Conservation (phyloP, 2,797 vertebrate genomes). For the Scomberomorus guttatus region DNA sequence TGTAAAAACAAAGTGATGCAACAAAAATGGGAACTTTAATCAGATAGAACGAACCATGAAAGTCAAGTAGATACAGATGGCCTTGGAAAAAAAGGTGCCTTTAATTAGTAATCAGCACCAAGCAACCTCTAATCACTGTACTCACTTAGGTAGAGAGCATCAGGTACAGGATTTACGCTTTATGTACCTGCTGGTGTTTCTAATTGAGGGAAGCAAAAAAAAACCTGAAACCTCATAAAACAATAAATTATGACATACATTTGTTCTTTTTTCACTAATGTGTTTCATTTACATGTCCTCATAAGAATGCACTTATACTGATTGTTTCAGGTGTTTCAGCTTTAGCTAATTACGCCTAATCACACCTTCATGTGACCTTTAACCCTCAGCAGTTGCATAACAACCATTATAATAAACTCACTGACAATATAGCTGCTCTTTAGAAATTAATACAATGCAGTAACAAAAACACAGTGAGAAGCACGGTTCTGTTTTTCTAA, state of each 20-base stretch:
- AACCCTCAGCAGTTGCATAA: background rate
- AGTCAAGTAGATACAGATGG: constrained; percentile 17
- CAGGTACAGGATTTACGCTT: background rate
- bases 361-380: constrained; percentile 25
- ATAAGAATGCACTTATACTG: background rate
- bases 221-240: background rate
- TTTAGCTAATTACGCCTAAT: constrained; percentile 32
- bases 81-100: constrained; percentile 14
- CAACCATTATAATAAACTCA: constrained; percentile 9
- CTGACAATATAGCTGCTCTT: background rate
- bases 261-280: background rate
- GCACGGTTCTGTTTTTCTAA: background rate
- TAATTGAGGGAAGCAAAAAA: background rate
- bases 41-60: background rate
- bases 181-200: background rate
- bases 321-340: constrained; percentile 31
- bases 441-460: background rate
- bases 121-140: constrained; percentile 16
- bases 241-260: background rate
- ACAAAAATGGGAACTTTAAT: constrained; percentile 19
- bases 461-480: background rate
- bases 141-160: constrained; percentile 20
- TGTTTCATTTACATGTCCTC: background rate
- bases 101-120: constrained; percentile 41
- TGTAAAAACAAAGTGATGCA: background rate